Evolutionary conservation across 2,113 vertebrate species (phyloP), one percentile per base, ranked within the genome.

Genomic region (Chiloscyllium plagiosum): DNA sequence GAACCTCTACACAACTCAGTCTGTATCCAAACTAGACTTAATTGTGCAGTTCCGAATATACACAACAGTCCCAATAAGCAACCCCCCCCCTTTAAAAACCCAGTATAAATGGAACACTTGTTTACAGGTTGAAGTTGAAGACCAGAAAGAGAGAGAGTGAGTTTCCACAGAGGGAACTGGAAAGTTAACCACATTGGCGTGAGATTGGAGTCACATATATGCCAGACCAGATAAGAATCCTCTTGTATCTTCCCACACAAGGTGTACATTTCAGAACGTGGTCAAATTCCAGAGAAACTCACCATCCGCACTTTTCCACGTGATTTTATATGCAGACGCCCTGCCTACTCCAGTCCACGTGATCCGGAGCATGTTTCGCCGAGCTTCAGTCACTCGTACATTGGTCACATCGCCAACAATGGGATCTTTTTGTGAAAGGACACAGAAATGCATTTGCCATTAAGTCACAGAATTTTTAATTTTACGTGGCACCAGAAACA

Each of bases 321-420:
- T 96, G 96, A 99, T 97, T 0, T 98, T 98, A 97, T 99, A 99
- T 33, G 98, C 97, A 0, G 99, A 99, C 68, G 98, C 99, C 96
- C 98, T 98, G 0, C 98, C 97, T 83, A 99, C 98, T 0, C 99
- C 98, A 0, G 98, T 98, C 99, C 99, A 99, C 20, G 98, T 98
- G 94, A 99, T 95, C 2, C 97, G 98, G 19, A 98, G 97, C 0
- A 98, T 96, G 0, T 98, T 98, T 47, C 98, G 98, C 72, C 96
- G 97, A 42, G 97, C 96, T 6, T 98, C 98, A 96, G 98, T 97
- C 95, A 98, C 98, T 96, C 98, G 97, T 93, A 99, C 97, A 76
- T 97, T 98, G 0, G 98, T 98, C 96, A 99, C 99, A 0, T 96
- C 97, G 93, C 98, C 98, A 19, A 99, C 98, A 0, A 29, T 33